Evolutionary conservation across 2,888 invertebrate species (phyloP).

Genomic region (Diarsia mendica): DNA sequence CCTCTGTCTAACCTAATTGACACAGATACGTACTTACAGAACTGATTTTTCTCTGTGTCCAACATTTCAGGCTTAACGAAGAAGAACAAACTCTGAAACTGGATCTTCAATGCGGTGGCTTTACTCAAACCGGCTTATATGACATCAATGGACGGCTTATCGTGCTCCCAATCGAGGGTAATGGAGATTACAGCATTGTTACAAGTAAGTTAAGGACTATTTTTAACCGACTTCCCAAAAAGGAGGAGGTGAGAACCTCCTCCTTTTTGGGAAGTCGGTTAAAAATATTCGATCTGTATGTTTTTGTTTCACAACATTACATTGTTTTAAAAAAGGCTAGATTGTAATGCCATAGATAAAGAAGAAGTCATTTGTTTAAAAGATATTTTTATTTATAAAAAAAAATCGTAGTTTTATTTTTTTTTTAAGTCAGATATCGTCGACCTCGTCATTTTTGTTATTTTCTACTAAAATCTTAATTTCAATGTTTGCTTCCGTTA

Average conservation of each 20-base stretch:
- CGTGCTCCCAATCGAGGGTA: conserved; percentile 60
- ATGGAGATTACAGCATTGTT: conserved; percentile 57
- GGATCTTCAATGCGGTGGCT: conserved; percentile 46
- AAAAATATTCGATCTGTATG: no score
- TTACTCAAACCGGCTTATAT: conserved; percentile 60
- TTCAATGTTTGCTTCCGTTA: no score
- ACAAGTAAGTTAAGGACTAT: conserved; percentile 50
- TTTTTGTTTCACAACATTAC: not conserved
- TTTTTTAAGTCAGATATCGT: no score
- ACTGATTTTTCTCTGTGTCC: not conserved
- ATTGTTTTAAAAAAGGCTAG: not conserved
- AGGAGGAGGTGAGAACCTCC: no score
- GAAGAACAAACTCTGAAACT: conserved; percentile 27
- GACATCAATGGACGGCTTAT: conserved; percentile 62
- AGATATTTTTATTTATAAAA: not conserved
- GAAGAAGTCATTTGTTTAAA: conserved; percentile 6
- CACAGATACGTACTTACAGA: not conserved
- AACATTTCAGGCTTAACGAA: conserved; percentile 50
- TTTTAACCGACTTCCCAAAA: no score
- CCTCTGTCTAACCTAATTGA: no score
- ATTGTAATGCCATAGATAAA: not conserved
- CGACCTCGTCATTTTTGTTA: no score
- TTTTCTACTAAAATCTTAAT: no score
- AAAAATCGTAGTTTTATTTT: no score
- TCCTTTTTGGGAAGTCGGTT: no score